phyloP scores from a whole-genome alignment of 2,113 vertebrate species.

The Tympanuchus pallidicinctus region DNA sequence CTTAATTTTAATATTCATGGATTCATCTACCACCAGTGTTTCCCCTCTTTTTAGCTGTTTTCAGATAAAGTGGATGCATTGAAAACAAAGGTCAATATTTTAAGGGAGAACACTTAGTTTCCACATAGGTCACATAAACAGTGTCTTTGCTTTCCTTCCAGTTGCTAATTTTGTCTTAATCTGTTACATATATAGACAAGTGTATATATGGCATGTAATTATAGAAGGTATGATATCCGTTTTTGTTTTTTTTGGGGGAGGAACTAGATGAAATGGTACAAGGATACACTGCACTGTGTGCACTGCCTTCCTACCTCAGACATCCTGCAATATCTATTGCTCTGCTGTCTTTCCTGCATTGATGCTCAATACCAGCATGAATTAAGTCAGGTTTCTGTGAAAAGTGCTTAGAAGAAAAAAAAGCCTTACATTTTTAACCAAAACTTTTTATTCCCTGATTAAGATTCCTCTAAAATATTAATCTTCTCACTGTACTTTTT shows the following conservation, averaged over 20 bases:
- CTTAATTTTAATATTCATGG: background rate
- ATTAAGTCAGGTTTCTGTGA: too few species aligned
- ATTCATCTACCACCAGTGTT: background rate
- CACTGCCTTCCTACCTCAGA: background rate
- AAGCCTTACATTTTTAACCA: too few species aligned
- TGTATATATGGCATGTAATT: background rate
- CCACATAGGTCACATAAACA: background rate
- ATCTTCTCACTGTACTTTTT: too few species aligned
- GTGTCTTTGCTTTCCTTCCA: background rate
- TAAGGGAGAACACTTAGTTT: background rate
- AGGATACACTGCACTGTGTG: background rate
- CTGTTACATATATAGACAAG: background rate
- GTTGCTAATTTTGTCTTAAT: background rate
- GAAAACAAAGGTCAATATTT: background rate
- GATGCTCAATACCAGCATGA: too few species aligned
- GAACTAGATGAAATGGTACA: background rate
- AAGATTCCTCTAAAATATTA: too few species aligned
- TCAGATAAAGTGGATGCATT: background rate
- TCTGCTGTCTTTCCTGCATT: too few species aligned
- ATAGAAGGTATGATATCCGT: background rate
- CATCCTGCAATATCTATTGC: background rate
- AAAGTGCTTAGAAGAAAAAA: too few species aligned
- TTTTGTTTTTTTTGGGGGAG: background rate
- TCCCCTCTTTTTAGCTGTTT: background rate
- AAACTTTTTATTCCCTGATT: too few species aligned